phyloP scores from a whole-genome alignment of 2,113 vertebrate species.

The Hyaena hyaena region DNA sequence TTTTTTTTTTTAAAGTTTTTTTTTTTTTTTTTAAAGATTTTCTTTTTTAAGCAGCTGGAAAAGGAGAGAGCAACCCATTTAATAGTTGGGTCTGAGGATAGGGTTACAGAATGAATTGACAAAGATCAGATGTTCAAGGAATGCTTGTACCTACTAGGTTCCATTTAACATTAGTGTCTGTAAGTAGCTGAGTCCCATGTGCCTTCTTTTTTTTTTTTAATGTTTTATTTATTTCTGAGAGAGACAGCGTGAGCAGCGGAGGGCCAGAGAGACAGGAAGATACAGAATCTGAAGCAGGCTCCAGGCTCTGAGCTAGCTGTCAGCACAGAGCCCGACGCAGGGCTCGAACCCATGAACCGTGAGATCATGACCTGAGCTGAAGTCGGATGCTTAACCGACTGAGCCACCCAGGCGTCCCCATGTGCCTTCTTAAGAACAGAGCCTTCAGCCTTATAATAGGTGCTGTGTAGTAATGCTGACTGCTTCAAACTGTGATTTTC shows the following conservation, averaged over 20 bases:
- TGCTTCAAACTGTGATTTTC: constrained; percentile 45
- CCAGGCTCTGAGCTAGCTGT: no score
- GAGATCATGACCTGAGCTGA: no score
- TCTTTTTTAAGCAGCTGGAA: constrained; percentile 33
- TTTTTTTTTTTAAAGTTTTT: background rate
- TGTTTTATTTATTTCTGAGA: no score
- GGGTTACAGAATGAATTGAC: background rate
- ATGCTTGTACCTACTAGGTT: background rate
- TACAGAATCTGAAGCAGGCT: no score
- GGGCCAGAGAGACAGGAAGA: no score
- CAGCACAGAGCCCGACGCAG: no score
- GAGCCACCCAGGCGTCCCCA: background rate
- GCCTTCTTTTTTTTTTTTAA: background rate
- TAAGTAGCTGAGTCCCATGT: background rate
- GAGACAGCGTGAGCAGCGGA: no score
- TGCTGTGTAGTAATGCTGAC: background rate
- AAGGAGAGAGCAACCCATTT: background rate
- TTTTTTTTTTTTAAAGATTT: background rate
- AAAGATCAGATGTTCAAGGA: background rate
- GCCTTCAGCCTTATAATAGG: background rate
- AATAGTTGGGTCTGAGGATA: background rate
- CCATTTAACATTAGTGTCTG: background rate
- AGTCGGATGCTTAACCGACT: no score
- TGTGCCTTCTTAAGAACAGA: background rate
- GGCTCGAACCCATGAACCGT: no score